Evolutionary conservation across 2,797 vertebrate species (phyloP).

Genomic region (Dromococcyx pavoninus): DNA sequence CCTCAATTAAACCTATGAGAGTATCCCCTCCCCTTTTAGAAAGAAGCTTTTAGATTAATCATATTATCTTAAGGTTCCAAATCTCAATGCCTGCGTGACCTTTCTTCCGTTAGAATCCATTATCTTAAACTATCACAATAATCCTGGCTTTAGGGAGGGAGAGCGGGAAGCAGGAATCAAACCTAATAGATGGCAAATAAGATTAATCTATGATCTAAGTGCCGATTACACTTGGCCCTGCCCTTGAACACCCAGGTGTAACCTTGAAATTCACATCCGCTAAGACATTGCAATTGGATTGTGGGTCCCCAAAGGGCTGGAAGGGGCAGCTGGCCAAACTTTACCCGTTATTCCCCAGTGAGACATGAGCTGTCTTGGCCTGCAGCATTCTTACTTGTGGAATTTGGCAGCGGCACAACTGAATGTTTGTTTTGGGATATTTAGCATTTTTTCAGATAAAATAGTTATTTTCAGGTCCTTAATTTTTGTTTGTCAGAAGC

Average conservation of each 20-base stretch:
- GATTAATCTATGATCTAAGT: slow-evolving; percentile 99
- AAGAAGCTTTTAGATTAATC: slow-evolving; percentile 99
- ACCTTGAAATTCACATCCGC: slow-evolving; percentile 99
- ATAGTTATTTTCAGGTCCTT: slow-evolving; percentile 76
- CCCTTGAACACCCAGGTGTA: slow-evolving; percentile 99
- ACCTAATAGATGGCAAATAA: slow-evolving; percentile 99
- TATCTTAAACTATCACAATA: slow-evolving; percentile 99
- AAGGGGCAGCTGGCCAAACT: slow-evolving; percentile 82
- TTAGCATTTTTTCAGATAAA: slow-evolving; percentile 80
- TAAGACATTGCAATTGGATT: slow-evolving; percentile 92
- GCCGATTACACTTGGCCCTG: slow-evolving; percentile 99
- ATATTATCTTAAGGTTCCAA: slow-evolving; percentile 99
- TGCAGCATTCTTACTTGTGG: slow-evolving; percentile 69
- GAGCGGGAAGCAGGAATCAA: slow-evolving; percentile 95
- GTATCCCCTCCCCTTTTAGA: slow-evolving; percentile 86
- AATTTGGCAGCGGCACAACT: slow-evolving; percentile 69
- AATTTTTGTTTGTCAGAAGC: slow-evolving; percentile 77
- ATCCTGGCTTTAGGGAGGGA: slow-evolving; percentile 99
- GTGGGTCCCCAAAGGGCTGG: slow-evolving; percentile 82
- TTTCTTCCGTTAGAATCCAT: slow-evolving; percentile 99
- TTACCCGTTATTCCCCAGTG: slow-evolving; percentile 73
- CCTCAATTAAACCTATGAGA: slow-evolving; percentile 94
- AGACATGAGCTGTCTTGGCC: slow-evolving; percentile 46
- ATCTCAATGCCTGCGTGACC: slow-evolving; percentile 97
- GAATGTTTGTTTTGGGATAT: slow-evolving; percentile 77